A percentile compares a stretch with the other conserved stretches of the same genome.
Conservation (phyloP, 2,113 vertebrate genomes). For the Melanocharis versteri region DNA sequence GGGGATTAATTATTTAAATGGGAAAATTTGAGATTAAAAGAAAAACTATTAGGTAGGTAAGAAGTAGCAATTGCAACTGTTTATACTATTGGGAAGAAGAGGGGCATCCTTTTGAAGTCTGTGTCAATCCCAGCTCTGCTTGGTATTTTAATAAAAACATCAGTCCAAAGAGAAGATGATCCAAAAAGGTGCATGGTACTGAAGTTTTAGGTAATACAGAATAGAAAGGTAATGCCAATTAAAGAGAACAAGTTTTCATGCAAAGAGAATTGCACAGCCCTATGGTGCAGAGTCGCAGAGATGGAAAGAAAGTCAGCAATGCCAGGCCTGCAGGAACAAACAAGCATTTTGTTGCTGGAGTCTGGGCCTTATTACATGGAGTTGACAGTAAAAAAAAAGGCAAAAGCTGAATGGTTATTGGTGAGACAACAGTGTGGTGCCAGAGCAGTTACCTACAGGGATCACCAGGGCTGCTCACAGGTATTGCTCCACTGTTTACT, state of each 20-base stretch:
- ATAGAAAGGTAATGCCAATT: background rate
- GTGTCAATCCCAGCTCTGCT: background rate
- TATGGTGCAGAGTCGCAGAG: background rate
- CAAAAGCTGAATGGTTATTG: background rate
- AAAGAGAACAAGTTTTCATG: background rate
- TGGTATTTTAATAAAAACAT: background rate
- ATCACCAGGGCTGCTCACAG: background rate
- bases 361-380: background rate
- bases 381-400: background rate
- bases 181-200: background rate
- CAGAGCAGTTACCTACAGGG: background rate
- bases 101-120: background rate
- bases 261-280: background rate
- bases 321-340: background rate
- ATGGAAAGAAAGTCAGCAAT: background rate
- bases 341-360: background rate
- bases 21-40: background rate
- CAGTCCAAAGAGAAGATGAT: background rate
- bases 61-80: background rate
- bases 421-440: background rate
- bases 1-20: constrained; percentile 2
- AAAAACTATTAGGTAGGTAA: background rate
- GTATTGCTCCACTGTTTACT: background rate
- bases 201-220: background rate
- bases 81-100: background rate